phyloP scores from a whole-genome alignment of 2,113 vertebrate species.

The Caretta caretta region DNA sequence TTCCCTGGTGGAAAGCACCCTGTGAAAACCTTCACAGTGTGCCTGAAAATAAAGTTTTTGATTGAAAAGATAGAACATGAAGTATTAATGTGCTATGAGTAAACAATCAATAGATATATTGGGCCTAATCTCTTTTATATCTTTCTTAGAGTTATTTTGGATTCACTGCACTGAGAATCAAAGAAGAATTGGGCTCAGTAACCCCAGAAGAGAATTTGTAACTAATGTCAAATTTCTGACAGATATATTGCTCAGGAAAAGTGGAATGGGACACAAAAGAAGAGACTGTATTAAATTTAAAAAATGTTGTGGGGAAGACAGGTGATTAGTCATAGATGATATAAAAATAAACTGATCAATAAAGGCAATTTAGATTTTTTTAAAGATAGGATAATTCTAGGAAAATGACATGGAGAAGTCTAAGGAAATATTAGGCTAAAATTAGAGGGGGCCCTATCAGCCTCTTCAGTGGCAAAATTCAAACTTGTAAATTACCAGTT shows the following conservation, averaged over 20 bases:
- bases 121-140: not conserved
- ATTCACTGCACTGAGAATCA: not conserved
- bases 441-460: not conserved
- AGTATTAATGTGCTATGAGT: not conserved
- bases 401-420: not conserved
- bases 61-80: not conserved
- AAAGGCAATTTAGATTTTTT: not conserved
- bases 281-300: not conserved
- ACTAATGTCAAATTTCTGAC: not conserved
- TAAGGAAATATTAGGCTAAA: not conserved
- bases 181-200: not conserved
- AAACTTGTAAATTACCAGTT: too few relatives aligned
- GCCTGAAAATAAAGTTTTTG: not conserved
- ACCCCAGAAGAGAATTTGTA: not conserved
- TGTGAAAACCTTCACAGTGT: not conserved
- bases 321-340: too few relatives aligned
- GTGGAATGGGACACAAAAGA: not conserved
- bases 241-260: not conserved
- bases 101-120: not conserved
- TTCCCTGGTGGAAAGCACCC: not conserved
- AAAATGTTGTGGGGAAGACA: too few relatives aligned
- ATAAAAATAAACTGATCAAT: not conserved
- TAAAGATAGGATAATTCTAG: not conserved
- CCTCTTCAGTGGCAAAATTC: too few relatives aligned
- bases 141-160: not conserved